Base-by-base conservation (phyloP, 2,888 invertebrate genomes). In the Philereme transversata region DNA sequence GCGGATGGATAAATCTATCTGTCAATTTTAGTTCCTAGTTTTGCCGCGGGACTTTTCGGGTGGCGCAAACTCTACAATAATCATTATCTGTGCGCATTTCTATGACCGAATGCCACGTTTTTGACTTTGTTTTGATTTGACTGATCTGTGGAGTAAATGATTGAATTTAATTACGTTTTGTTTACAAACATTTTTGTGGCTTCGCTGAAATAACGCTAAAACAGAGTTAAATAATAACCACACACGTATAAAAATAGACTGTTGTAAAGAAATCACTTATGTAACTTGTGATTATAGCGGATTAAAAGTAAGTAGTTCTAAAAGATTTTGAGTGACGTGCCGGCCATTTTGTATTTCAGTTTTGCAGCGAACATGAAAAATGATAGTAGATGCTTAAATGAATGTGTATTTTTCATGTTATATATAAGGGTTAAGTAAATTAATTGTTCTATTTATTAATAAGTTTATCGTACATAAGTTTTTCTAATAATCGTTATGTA, bases 301-400 rank as follows among this genome's bases (percentile, higher is more conserved):
- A 62, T 62, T 47, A 35, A 10, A 34, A 9, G 22, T 46, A 11
- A 10, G 8, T 10, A 45, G 40, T 52, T 48, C 8, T 11, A 54
- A 5, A 50, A 41, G 38, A 46, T 51, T 51, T 46, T 53, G 41
- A 50, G 53, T 62, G 62, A 35, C 58, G 51, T 46, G 54, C 47
- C 62, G 58, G 62, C 62, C 62, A 62, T 62, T 62, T 62, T 62
- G 58, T 58, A 44, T 51, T 44, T 49, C 41, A 55, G 40, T 54
- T 47, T 54, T 51, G 10, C 36, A 46, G 57, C 11, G 34, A 54
- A 36, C 11, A 57, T 44, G 38, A 43, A 5, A 44, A 8, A 22
- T 38, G 38, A 7, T 38, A 8, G 5, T 5, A 38, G 3, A 6
- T 5, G 8, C 38, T 5, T 38, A 38, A 4, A 5, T 5, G 38